These are phyloP conservation scores for Drosophila mojavensis DNA, from an alignment of 1,140 invertebrate species.

Conservation along the genomic window DNA sequence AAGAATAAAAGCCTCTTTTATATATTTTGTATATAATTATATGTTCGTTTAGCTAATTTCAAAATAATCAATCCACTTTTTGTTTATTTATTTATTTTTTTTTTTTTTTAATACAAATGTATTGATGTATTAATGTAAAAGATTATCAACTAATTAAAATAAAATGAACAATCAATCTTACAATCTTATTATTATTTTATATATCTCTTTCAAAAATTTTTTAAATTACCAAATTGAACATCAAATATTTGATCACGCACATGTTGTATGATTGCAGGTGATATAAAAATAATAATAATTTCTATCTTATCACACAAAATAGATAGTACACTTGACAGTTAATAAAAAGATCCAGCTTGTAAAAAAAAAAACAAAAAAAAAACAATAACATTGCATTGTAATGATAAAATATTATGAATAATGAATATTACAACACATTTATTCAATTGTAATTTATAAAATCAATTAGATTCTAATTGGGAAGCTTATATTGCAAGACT, in stretches of 20 bases:
- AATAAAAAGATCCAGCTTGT: slow-evolving; percentile 23
- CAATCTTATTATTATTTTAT: too few relatives aligned
- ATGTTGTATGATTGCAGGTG: slow-evolving; percentile 35
- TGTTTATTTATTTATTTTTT: neutral
- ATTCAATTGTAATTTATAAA: neutral
- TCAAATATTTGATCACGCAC: neutral
- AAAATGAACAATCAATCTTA: too few relatives aligned
- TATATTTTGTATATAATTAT: too few relatives aligned
- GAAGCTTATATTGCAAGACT: neutral
- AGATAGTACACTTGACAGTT: slow-evolving; percentile 25
- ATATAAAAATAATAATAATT: slow-evolving; percentile 20
- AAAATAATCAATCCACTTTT: too few relatives aligned
- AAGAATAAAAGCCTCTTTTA: too few relatives aligned
- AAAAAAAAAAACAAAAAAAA: neutral
- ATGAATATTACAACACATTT: neutral
- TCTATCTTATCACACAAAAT: slow-evolving; percentile 49
- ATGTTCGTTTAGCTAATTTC: too few relatives aligned
- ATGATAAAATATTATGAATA: neutral
- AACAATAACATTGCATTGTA: neutral
- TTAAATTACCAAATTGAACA: slow-evolving; percentile 1
- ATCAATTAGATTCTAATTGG: neutral
- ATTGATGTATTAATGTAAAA: too few relatives aligned
- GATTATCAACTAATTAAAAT: too few relatives aligned
- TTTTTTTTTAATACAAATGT: too few relatives aligned
- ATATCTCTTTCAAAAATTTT: too few relatives aligned